phyloP scores from a whole-genome alignment of 30 jellyfish, hydroid and myxozoan species.

The Aurelia sp. region DNA sequence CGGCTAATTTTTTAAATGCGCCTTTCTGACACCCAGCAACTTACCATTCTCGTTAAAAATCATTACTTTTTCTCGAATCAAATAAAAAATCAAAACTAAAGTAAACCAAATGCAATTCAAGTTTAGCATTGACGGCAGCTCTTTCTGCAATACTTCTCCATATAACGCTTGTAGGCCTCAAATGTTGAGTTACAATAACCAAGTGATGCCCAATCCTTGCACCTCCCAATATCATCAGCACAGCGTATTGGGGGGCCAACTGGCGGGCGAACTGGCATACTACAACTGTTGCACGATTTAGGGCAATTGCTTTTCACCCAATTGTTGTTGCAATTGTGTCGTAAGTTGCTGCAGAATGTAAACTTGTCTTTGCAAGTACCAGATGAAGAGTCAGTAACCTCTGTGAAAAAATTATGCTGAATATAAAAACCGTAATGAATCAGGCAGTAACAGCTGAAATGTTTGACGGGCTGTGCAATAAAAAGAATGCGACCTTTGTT shows the following conservation, averaged over 20 bases:
- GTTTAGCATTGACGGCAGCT: not conserved
- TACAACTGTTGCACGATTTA: not conserved
- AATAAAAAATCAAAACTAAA: too few species aligned
- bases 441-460: too few species aligned
- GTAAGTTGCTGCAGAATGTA: not conserved
- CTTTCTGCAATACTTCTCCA: conserved; percentile 20
- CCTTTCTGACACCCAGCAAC: too few species aligned
- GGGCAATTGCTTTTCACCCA: conserved; percentile 31
- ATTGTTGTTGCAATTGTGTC: not conserved
- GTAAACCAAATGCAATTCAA: too few species aligned
- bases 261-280: not conserved
- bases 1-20: too few species aligned
- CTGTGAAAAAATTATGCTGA: not conserved
- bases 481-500: not conserved
- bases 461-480: too few species aligned
- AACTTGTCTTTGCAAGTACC: conserved; percentile 1
- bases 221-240: not conserved
- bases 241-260: not conserved
- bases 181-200: conserved; percentile 31
- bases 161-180: not conserved
- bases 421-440: not conserved
- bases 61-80: too few species aligned
- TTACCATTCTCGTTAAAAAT: too few species aligned
- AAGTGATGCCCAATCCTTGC: conserved; percentile 23
- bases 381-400: not conserved